Conservation (phyloP, 2,113 vertebrate species). For the Apodemus sylvaticus region DNA sequence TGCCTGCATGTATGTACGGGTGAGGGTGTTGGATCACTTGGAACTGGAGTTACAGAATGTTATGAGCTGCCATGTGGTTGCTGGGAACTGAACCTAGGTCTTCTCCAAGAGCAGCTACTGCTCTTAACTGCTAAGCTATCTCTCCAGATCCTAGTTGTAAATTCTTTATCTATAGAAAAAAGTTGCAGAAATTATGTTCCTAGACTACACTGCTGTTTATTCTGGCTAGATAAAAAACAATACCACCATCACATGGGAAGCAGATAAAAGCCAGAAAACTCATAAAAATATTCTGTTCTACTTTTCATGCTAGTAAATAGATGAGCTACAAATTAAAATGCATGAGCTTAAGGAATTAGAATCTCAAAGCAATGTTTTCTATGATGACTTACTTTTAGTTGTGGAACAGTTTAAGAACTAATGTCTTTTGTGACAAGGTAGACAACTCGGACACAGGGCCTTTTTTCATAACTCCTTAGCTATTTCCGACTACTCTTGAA, state of each 20-base stretch:
- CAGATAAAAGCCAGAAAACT: background rate
- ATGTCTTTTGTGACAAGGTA: conserved; percentile 13
- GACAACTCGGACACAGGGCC: background rate
- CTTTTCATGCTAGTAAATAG: background rate
- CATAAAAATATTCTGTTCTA: background rate
- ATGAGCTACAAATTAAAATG: background rate
- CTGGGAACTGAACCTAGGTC: no score
- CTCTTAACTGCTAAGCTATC: no score
- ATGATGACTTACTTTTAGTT: background rate
- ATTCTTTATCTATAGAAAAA: conserved; percentile 23
- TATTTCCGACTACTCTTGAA: background rate
- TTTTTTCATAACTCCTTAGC: background rate
- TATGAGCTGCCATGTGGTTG: no score
- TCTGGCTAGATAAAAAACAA: conserved; percentile 15
- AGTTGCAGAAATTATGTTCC: conserved; percentile 15
- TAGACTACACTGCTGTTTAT: background rate
- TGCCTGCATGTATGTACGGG: no score
- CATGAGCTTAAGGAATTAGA: conserved; percentile 8
- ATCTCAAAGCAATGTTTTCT: background rate
- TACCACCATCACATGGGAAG: background rate
- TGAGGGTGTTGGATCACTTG: no score
- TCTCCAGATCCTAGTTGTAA: background rate
- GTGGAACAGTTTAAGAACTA: background rate
- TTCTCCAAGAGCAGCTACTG: no score
- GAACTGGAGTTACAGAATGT: no score